These are phyloP conservation scores for Eudasyphora cyanicolor DNA, from an alignment of 2,888 invertebrate species.

Conservation along the genomic window DNA sequence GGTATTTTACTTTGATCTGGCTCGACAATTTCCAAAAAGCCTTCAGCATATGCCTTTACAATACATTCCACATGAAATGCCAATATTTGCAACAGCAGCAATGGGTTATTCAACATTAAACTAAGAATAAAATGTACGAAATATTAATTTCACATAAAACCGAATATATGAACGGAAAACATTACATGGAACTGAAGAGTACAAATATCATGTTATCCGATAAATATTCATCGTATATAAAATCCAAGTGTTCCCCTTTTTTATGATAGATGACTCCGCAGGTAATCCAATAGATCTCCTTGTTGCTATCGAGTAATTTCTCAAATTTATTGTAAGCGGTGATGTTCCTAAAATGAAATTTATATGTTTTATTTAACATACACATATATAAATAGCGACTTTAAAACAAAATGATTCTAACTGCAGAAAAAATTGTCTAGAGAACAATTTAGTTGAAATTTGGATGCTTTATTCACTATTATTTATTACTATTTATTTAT, in stretches of 20 bases:
- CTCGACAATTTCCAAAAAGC: slow-evolving; percentile 78
- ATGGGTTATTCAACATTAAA: slow-evolving; percentile 82
- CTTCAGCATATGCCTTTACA: slow-evolving; percentile 83
- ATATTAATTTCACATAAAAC: not conserved
- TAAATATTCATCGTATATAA: slow-evolving; percentile 78
- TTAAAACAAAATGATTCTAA: too few relatives aligned
- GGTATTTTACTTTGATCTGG: slow-evolving; percentile 78
- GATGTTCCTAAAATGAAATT: slow-evolving; percentile 72
- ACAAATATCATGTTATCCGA: slow-evolving; percentile 79
- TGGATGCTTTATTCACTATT: too few relatives aligned
- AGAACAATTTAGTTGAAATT: too few relatives aligned
- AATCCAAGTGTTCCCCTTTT: slow-evolving; percentile 78
- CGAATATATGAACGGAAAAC: not conserved
- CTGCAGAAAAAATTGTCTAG: too few relatives aligned
- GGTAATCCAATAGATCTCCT: slow-evolving; percentile 77
- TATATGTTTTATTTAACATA: not conserved
- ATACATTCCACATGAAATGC: slow-evolving; percentile 85
- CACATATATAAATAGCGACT: too few relatives aligned
- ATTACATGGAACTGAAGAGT: slow-evolving; percentile 78
- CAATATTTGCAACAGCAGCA: slow-evolving; percentile 84
- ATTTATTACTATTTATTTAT: too few relatives aligned
- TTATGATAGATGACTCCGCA: slow-evolving; percentile 77
- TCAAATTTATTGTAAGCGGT: slow-evolving; percentile 77
- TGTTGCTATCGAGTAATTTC: slow-evolving; percentile 75
- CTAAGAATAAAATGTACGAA: slow-evolving; percentile 72